phyloP scores from a whole-genome alignment of 2,888 invertebrate species.

The Sphecodes monilicornis region DNA sequence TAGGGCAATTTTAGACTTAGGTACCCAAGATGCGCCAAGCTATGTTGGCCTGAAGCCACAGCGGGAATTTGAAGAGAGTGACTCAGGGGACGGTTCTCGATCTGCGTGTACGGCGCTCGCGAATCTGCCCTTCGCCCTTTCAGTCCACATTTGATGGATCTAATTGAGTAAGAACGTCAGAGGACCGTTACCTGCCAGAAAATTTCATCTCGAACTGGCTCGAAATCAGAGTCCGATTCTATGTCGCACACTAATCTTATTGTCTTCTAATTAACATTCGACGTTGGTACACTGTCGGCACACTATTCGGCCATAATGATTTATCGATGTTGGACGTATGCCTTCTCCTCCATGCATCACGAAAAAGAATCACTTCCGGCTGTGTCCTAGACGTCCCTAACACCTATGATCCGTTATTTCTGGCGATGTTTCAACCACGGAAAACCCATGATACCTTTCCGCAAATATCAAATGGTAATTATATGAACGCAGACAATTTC shows the following conservation, averaged over 20 bases:
- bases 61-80: slow-evolving; percentile 52
- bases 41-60: slow-evolving; percentile 78
- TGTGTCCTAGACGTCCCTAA: slow-evolving; percentile 23
- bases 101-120: slow-evolving; percentile 38
- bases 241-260: not conserved
- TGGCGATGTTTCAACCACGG: slow-evolving; percentile 73
- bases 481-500: not conserved
- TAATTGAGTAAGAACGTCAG: slow-evolving; percentile 5
- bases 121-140: slow-evolving; percentile 53
- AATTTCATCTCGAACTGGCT: not conserved
- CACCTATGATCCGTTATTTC: slow-evolving; percentile 49
- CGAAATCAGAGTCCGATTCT: not conserved
- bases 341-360: slow-evolving; percentile 34
- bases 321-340: slow-evolving; percentile 41
- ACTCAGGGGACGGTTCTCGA: slow-evolving; percentile 60
- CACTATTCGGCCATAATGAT: slow-evolving; percentile 6
- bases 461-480: slow-evolving; percentile 11
- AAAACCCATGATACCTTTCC: slow-evolving; percentile 65
- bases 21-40: slow-evolving; percentile 71
- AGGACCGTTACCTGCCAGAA: not conserved
- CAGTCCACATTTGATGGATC: not conserved
- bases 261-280: slow-evolving; percentile 20
- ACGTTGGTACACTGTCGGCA: slow-evolving; percentile 3
- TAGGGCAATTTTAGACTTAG: slow-evolving; percentile 82
- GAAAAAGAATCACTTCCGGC: slow-evolving; percentile 38